Evolutionary conservation across 2,888 invertebrate species (phyloP).

Genomic region (Anoplius nigerrimus): DNA sequence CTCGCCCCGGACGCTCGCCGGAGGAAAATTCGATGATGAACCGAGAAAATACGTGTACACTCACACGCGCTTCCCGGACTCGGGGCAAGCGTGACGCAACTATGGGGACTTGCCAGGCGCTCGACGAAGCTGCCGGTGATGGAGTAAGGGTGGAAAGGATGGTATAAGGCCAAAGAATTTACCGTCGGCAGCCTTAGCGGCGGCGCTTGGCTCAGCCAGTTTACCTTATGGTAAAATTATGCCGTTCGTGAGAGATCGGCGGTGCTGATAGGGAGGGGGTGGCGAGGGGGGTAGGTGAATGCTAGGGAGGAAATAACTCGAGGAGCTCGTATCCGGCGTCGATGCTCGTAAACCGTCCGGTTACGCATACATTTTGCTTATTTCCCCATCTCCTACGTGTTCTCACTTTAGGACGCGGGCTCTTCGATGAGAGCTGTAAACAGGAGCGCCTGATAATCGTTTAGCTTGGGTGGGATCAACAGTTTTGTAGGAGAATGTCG

Average conservation of each 20-base stretch:
- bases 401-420: too few species aligned
- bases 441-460: too few species aligned
- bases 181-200: conserved; percentile 4
- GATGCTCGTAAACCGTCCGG: too few species aligned
- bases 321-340: conserved; percentile 10
- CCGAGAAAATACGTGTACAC: conserved; percentile 4
- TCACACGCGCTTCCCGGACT: conserved; percentile 9
- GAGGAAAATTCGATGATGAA: conserved; percentile 24
- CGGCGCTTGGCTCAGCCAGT: conserved; percentile 22
- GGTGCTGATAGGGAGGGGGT: conserved; percentile 32
- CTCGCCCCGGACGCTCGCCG: too few species aligned
- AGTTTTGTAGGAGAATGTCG: too few species aligned
- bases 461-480: too few species aligned
- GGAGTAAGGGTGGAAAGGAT: conserved; percentile 6
- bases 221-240: conserved; percentile 58
- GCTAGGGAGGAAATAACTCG: conserved; percentile 38
- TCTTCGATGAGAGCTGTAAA: too few species aligned
- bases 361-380: too few species aligned
- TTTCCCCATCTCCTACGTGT: too few species aligned
- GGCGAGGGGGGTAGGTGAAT: too few species aligned
- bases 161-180: conserved; percentile 40
- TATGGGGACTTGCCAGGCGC: too few species aligned
- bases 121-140: not conserved
- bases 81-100: not conserved
- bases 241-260: conserved; percentile 39